phyloP scores from a whole-genome alignment of 2,113 vertebrate genomes.

The Aspidoscelis tigris region DNA sequence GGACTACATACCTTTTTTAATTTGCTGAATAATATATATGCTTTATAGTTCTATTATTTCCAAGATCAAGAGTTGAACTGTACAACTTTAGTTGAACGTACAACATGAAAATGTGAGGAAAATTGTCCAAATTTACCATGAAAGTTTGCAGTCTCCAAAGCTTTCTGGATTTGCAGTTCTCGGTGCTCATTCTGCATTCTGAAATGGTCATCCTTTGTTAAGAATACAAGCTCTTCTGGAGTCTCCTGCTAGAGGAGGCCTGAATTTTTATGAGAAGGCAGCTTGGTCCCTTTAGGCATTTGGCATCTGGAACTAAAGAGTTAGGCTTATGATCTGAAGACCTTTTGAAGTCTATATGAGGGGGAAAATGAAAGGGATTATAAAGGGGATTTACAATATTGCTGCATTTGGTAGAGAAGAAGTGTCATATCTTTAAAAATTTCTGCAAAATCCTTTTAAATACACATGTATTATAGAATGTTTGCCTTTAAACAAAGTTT shows the following conservation, averaged over 20 bases:
- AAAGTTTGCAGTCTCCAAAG: rapidly evolving
- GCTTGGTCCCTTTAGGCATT: background rate
- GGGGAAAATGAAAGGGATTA: background rate
- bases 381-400: background rate
- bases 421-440: background rate
- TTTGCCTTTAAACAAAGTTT: slow-evolving; percentile 13
- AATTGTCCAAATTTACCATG: background rate
- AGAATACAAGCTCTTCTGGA: background rate
- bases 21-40: background rate
- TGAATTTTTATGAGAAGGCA: background rate
- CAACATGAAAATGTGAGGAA: background rate
- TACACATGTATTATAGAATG: background rate
- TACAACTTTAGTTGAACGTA: background rate
- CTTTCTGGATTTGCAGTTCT: background rate
- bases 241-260: rapidly evolving
- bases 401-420: background rate
- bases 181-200: rapidly evolving
- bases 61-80: background rate
- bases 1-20: background rate
- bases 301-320: background rate
- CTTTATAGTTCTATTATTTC: background rate
- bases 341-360: background rate
- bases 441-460: background rate
- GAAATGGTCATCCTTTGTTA: background rate
- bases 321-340: background rate